Conservation (phyloP, 2,888 invertebrate genomes). For the Schrankia costaestrigalis region DNA sequence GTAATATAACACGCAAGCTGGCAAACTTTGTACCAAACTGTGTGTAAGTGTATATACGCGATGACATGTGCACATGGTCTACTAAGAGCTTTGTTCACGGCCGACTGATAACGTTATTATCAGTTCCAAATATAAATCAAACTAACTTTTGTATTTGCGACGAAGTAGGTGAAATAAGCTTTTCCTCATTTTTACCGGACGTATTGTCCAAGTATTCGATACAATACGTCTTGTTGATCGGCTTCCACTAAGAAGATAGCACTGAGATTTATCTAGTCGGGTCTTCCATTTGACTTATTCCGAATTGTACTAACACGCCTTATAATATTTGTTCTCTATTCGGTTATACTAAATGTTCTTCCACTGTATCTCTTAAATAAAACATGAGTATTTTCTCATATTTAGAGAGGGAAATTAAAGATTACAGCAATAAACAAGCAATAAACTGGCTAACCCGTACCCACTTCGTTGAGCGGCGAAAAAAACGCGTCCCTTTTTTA, state of each 20-base stretch:
- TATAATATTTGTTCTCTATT: constrained; percentile 11
- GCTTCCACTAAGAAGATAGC: constrained; percentile 10
- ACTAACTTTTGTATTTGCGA: constrained; percentile 27
- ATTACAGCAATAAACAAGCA: too few relatives aligned
- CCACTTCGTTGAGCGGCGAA: too few relatives aligned
- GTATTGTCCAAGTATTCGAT: constrained; percentile 26
- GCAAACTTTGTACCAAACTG: constrained; percentile 6
- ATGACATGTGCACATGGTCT: constrained; percentile 7
- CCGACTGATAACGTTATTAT: constrained; percentile 19
- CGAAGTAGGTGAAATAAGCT: too few relatives aligned
- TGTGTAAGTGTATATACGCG: too few relatives aligned
- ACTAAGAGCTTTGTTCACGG: constrained; percentile 2
- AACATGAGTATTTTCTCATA: neutral
- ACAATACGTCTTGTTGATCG: constrained; percentile 34
- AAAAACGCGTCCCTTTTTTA: too few relatives aligned
- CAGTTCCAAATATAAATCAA: constrained; percentile 28
- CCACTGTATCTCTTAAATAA: constrained; percentile 2
- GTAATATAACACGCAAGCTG: constrained; percentile 13
- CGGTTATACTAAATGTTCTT: constrained; percentile 12
- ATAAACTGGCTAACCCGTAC: too few relatives aligned
- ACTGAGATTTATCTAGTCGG: constrained; percentile 30
- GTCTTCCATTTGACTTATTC: constrained; percentile 26
- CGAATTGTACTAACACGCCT: constrained; percentile 15
- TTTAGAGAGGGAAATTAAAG: too few relatives aligned
- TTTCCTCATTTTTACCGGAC: constrained; percentile 4